A percentile compares a stretch with the other conserved stretches of the same genome.
phyloP scores from a whole-genome alignment of 2,797 vertebrate genomes.

The Silurus lanzhouensis region DNA sequence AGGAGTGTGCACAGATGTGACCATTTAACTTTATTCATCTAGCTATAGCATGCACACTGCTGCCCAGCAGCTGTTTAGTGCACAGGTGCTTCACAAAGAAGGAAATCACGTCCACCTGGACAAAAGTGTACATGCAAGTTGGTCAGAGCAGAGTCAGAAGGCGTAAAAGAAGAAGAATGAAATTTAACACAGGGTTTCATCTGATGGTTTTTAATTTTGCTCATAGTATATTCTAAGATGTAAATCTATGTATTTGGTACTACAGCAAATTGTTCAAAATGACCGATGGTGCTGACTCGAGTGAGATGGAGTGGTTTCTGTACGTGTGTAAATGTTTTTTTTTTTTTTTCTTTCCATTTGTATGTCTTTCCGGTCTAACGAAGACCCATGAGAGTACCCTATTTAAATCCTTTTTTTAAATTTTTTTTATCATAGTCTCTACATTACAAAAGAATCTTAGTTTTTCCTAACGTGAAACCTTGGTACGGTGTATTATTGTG shows the following conservation, averaged over 20 bases:
- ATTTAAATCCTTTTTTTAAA: conserved; percentile 12
- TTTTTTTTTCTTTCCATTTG: conserved; percentile 21
- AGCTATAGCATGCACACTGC: conserved; percentile 52
- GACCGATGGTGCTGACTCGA: conserved; percentile 60
- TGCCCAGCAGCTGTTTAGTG: conserved; percentile 42
- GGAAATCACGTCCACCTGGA: conserved; percentile 59
- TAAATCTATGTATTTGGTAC: conserved; percentile 78
- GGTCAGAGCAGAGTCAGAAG: conserved; percentile 46
- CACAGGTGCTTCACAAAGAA: conserved; percentile 56
- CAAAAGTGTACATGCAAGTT: conserved; percentile 60
- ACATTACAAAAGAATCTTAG: conserved; percentile 3
- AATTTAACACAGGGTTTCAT: conserved; percentile 76
- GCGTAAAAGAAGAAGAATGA: conserved; percentile 52
- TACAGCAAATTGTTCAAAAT: conserved; percentile 64
- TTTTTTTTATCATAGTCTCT: neutral
- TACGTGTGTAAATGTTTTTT: conserved; percentile 51
- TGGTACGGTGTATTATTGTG: conserved; percentile 61
- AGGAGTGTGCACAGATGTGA: conserved; percentile 54
- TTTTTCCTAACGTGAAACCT: conserved; percentile 38
- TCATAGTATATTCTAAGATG: conserved; percentile 68
- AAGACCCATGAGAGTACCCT: neutral
- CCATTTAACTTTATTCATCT: conserved; percentile 59
- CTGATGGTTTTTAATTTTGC: conserved; percentile 63
- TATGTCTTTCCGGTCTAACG: conserved; percentile 14
- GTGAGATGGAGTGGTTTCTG: conserved; percentile 55